phyloP scores from a whole-genome alignment of 1,140 invertebrate species.

The Drosophila prosaltans region DNA sequence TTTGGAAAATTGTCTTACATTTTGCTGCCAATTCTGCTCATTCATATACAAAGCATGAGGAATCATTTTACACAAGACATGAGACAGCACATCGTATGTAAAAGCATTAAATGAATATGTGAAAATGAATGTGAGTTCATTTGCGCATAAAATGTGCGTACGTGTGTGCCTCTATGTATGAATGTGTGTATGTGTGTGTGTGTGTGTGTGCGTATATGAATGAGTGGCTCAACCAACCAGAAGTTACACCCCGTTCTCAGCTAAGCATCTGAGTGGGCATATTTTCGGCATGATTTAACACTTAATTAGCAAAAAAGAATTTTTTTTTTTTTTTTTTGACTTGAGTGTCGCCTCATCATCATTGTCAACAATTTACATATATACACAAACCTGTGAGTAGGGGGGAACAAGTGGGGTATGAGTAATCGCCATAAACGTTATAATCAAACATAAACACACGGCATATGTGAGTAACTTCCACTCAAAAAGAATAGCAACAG shows the following conservation, averaged over 20 bases:
- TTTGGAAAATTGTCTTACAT: slow-evolving; percentile 18
- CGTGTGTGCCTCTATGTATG: neutral
- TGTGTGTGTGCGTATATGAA: slow-evolving; percentile 24
- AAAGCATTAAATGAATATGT: slow-evolving; percentile 15
- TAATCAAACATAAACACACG: slow-evolving; percentile 56
- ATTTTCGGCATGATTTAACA: slow-evolving; percentile 79
- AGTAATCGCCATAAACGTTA: slow-evolving; percentile 67
- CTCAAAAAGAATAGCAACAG: slow-evolving; percentile 31
- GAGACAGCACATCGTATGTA: slow-evolving; percentile 14
- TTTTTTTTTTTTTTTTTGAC: slow-evolving; percentile 50
- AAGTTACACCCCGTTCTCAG: slow-evolving; percentile 16
- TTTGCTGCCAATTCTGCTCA: slow-evolving; percentile 2
- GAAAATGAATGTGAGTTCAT: slow-evolving; percentile 3
- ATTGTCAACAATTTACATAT: slow-evolving; percentile 48
- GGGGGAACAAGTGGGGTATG: slow-evolving; percentile 40
- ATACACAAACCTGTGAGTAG: slow-evolving; percentile 21
- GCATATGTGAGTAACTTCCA: slow-evolving; percentile 25
- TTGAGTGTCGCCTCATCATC: slow-evolving; percentile 66
- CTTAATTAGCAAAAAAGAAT: slow-evolving; percentile 64
- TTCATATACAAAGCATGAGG: slow-evolving; percentile 5
- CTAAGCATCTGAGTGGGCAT: slow-evolving; percentile 56
- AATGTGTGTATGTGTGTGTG: neutral
- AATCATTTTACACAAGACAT: slow-evolving; percentile 19
- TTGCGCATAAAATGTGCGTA: slow-evolving; percentile 5
- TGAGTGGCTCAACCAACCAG: slow-evolving; percentile 10